phyloP scores from a whole-genome alignment of 92 coral and sea anemone genomes.

The Hydrozoanthus gracilis region DNA sequence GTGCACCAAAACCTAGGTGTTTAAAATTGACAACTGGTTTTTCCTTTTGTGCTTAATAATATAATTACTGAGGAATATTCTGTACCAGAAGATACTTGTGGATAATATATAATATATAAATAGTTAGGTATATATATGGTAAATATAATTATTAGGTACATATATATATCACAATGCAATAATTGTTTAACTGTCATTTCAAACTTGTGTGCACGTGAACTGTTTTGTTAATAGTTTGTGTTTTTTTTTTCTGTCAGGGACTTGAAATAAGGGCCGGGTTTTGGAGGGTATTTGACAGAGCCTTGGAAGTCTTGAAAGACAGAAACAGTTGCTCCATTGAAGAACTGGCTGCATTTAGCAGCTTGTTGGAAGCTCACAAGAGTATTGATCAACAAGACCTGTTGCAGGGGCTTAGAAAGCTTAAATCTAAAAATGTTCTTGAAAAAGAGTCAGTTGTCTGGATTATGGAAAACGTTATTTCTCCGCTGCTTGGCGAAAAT shows the following conservation, averaged over 20 bases:
- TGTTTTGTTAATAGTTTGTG: not conserved
- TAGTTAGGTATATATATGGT: no score
- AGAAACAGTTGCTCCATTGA: not conserved
- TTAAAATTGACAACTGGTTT: no score
- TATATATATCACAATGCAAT: not conserved
- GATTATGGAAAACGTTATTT: constrained; percentile 28
- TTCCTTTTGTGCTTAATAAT: no score
- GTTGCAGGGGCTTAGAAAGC: not conserved
- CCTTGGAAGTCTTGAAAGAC: constrained; percentile 19
- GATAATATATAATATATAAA: no score
- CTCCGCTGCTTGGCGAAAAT: constrained; percentile 36
- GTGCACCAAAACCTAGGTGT: no score
- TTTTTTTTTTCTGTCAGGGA: not conserved
- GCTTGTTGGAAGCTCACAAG: not conserved
- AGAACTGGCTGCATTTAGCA: constrained; percentile 12
- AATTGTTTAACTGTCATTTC: not conserved
- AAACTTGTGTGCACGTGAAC: not conserved
- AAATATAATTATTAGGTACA: no score
- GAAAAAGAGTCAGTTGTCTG: constrained; percentile 17
- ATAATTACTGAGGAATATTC: no score
- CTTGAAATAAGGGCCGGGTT: constrained; percentile 3
- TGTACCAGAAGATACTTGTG: no score
- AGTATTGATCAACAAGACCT: not conserved
- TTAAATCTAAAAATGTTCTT: not conserved
- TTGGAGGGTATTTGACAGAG: constrained; percentile 37